phyloP scores from a whole-genome alignment of 2,888 invertebrate species.

The Horisme vitalbata region DNA sequence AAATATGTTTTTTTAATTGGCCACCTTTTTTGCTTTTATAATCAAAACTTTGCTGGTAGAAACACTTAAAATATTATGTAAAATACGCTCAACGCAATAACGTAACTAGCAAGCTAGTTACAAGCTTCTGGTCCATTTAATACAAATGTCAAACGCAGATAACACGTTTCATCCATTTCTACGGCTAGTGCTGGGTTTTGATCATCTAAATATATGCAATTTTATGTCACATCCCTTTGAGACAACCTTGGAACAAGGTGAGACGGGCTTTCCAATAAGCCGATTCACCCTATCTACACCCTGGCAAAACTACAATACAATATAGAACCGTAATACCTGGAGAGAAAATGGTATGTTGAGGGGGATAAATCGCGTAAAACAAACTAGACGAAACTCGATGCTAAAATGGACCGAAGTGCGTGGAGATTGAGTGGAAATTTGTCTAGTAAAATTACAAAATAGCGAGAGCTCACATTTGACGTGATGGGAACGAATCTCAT shows the following conservation, averaged over 20 bases:
- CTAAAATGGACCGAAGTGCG: constrained; percentile 9
- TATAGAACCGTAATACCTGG: constrained; percentile 8
- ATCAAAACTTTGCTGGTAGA: too few relatives aligned
- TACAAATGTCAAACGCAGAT: too few relatives aligned
- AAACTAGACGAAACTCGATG: constrained; percentile 1
- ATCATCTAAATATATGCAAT: not conserved
- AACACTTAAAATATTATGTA: too few relatives aligned
- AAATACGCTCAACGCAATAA: too few relatives aligned
- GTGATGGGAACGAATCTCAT: constrained; percentile 27
- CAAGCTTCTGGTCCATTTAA: too few relatives aligned
- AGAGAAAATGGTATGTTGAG: constrained; percentile 4
- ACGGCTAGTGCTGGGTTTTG: too few relatives aligned
- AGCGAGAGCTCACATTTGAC: constrained; percentile 18
- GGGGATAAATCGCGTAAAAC: not conserved
- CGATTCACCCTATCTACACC: constrained; percentile 31
- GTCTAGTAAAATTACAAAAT: constrained; percentile 16
- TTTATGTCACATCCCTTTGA: constrained; percentile 15
- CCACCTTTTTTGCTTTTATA: too few relatives aligned
- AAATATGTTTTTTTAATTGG: too few relatives aligned
- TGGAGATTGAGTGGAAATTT: constrained; percentile 11
- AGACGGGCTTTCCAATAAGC: constrained; percentile 40
- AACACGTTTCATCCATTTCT: too few relatives aligned
- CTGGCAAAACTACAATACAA: constrained; percentile 4
- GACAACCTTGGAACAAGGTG: constrained; percentile 34
- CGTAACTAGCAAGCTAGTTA: too few relatives aligned